A percentile compares a stretch with the other conserved stretches of the same genome.
Conservation (phyloP, 2,113 vertebrate genomes). For the Chroicocephalus ridibundus region DNA sequence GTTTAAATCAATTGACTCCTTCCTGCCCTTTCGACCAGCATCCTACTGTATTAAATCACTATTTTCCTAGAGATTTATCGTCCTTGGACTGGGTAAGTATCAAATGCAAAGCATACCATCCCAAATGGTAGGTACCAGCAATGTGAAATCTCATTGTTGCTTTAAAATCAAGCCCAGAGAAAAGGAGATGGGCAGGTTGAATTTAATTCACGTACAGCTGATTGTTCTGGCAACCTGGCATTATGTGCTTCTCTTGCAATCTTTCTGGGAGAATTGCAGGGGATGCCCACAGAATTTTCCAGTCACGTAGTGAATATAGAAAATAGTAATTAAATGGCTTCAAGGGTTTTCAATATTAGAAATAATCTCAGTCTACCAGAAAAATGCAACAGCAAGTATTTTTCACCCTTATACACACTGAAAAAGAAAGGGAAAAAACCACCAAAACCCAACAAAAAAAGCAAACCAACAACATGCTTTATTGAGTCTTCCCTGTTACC, state of each 20-base stretch:
- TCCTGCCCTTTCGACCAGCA: neutral
- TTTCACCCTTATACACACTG: neutral
- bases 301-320: conserved; percentile 6
- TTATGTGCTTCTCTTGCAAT: neutral
- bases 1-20: conserved; percentile 22
- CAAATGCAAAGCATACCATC: neutral
- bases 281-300: neutral
- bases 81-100: neutral
- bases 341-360: conserved; percentile 4
- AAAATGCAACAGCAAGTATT: conserved; percentile 18
- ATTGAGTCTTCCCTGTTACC: conserved; percentile 74
- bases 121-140: neutral
- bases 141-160: neutral
- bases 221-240: neutral
- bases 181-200: neutral
- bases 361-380: conserved; percentile 21
- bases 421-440: neutral
- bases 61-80: neutral
- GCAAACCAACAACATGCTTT: neutral
- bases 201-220: neutral
- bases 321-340: conserved; percentile 21
- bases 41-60: conserved; percentile 5
- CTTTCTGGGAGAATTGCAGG: neutral
- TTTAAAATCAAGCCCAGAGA: conserved; percentile 9
- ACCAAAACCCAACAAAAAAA: neutral